Evolutionary conservation across 2,888 invertebrate genomes (phyloP).

Genomic region (Galeopsomyia nigrocyanea): DNA sequence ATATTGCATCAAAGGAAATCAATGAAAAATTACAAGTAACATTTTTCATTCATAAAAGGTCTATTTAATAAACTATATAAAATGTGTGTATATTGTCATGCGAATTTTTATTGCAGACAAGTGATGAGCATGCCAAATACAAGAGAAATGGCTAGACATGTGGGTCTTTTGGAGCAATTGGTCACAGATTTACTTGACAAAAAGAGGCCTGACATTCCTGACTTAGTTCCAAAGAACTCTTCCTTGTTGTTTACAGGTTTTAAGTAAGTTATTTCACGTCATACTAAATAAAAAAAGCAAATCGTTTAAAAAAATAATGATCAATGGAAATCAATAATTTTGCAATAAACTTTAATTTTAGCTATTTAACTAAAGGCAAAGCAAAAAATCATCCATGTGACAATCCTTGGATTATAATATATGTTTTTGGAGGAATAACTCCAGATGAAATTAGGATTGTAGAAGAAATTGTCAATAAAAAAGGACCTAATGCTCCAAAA

Average conservation of each 20-base stretch:
- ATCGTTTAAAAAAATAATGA: neutral
- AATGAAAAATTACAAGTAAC: conserved; percentile 68
- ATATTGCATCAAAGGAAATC: conserved; percentile 66
- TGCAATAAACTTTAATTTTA: conserved; percentile 57
- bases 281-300: conserved; percentile 1
- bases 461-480: conserved; percentile 59
- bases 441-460: conserved; percentile 74
- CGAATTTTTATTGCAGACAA: conserved; percentile 60
- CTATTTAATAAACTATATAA: neutral
- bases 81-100: too few species aligned
- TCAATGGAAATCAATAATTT: neutral
- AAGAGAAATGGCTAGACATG: conserved; percentile 71
- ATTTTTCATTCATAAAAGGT: conserved; percentile 7
- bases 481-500: conserved; percentile 49
- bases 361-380: conserved; percentile 73
- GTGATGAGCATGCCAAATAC: conserved; percentile 70
- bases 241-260: conserved; percentile 76
- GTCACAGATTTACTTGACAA: conserved; percentile 74
- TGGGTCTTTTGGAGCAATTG: conserved; percentile 74
- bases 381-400: conserved; percentile 74
- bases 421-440: conserved; percentile 78
- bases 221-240: conserved; percentile 73
- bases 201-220: conserved; percentile 73
- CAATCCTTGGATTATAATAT: conserved; percentile 75
- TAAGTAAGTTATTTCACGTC: conserved; percentile 69